phyloP scores from a whole-genome alignment of 2,888 invertebrate species.

The Pachycephus smyrnensis region DNA sequence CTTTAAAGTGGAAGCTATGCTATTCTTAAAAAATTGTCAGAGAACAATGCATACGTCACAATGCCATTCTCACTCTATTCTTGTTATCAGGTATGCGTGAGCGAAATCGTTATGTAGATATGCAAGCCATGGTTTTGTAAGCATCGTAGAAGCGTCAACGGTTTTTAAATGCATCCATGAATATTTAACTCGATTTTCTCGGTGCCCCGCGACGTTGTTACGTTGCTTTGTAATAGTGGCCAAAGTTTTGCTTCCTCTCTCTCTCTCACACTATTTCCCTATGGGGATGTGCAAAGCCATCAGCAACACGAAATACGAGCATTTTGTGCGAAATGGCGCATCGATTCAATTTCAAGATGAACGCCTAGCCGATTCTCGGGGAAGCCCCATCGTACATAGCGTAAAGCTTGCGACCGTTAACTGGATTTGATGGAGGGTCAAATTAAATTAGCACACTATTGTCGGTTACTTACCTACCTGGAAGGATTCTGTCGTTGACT shows the following conservation, averaged over 20 bases:
- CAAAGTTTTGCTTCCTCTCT: neutral
- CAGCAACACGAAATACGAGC: neutral
- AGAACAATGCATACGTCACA: neutral
- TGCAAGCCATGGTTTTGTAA: neutral
- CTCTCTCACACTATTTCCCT: neutral
- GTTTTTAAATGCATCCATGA: neutral
- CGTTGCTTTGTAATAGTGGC: neutral
- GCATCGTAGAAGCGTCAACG: neutral
- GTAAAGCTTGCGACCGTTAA: constrained; percentile 27
- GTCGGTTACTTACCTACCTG: constrained; percentile 42
- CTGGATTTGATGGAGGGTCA: constrained; percentile 41
- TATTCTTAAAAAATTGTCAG: neutral
- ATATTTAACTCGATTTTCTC: neutral
- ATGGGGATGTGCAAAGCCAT: neutral
- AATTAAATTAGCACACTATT: constrained; percentile 46
- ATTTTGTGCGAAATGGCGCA: neutral
- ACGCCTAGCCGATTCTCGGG: neutral
- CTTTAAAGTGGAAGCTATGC: neutral
- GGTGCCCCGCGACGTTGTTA: neutral
- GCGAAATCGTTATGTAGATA: neutral
- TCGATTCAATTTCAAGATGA: neutral
- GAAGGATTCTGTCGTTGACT: too few relatives aligned
- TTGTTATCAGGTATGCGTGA: neutral
- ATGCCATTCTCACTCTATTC: neutral
- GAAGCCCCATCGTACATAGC: neutral